Conservation (phyloP, 2,888 invertebrate genomes). For the Acanthococcus lagerstroemiae region DNA sequence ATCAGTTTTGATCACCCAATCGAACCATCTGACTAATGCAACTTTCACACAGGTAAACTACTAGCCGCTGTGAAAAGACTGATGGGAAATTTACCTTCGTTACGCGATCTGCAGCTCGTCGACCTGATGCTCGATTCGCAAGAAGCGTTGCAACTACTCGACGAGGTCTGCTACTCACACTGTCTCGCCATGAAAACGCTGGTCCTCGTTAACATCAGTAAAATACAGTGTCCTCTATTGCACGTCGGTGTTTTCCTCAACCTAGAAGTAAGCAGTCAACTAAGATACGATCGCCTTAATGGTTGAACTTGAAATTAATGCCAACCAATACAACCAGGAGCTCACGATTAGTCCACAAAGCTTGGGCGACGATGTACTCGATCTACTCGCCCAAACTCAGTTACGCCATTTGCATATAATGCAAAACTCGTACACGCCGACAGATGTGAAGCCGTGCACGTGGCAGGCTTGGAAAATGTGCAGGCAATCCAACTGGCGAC, state of each 20-base stretch:
- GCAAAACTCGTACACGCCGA: slow-evolving; percentile 60
- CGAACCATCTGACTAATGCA: not conserved
- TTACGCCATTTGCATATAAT: slow-evolving; percentile 59
- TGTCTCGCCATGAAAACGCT: slow-evolving; percentile 53
- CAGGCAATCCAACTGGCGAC: slow-evolving; percentile 48
- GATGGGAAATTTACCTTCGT: slow-evolving; percentile 51
- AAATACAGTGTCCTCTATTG: slow-evolving; percentile 55
- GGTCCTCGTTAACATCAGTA: slow-evolving; percentile 63
- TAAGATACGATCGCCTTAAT: not conserved
- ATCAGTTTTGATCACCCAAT: too few relatives aligned
- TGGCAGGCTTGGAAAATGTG: slow-evolving; percentile 46
- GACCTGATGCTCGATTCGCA: slow-evolving; percentile 63
- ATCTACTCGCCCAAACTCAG: slow-evolving; percentile 54
- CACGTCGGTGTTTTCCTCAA: slow-evolving; percentile 67
- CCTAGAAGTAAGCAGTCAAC: slow-evolving; percentile 47
- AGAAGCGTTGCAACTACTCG: slow-evolving; percentile 60
- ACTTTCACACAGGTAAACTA: slow-evolving; percentile 46
- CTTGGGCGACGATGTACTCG: slow-evolving; percentile 59
- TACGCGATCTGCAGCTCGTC: slow-evolving; percentile 56
- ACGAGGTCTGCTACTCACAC: slow-evolving; percentile 58
- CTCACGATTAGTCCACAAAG: slow-evolving; percentile 61
- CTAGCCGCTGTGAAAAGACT: slow-evolving; percentile 56
- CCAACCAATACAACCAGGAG: slow-evolving; percentile 43
- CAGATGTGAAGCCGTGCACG: slow-evolving; percentile 40
- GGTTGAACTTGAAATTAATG: not conserved